Evolutionary conservation across 1,140 invertebrate species (phyloP).

Genomic region (Micrasema longulum): DNA sequence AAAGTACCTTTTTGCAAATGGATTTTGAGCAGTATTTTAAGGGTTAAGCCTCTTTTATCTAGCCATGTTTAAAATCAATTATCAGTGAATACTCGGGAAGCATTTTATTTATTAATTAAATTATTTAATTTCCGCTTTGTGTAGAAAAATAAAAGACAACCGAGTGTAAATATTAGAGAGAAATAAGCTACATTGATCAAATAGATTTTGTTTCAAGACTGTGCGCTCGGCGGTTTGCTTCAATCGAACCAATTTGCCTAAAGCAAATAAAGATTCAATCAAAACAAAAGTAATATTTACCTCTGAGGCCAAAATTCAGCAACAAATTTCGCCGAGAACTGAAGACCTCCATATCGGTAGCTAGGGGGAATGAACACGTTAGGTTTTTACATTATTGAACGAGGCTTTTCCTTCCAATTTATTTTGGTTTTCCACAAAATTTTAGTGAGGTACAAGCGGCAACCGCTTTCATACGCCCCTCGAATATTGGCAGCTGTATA

Average conservation of each 20-base stretch:
- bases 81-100: too few species aligned
- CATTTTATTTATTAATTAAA: too few species aligned
- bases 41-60: too few species aligned
- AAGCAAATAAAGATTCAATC: conserved; percentile 22
- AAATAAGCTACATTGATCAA: not conserved
- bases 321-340: conserved; percentile 4
- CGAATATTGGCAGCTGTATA: too few species aligned
- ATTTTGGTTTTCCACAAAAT: conserved; percentile 6
- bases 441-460: not conserved
- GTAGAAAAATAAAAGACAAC: too few species aligned
- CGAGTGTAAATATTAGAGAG: not conserved
- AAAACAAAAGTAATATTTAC: conserved; percentile 24
- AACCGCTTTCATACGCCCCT: too few species aligned
- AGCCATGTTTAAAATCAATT: too few species aligned
- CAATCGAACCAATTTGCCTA: conserved; percentile 3
- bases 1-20: too few species aligned
- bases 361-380: not conserved
- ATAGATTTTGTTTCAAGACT: not conserved
- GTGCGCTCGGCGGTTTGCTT: not conserved
- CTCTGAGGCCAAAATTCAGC: not conserved
- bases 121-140: too few species aligned
- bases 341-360: not conserved
- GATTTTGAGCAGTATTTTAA: too few species aligned
- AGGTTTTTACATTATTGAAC: conserved; percentile 7
- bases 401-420: not conserved